A percentile compares a stretch with the other conserved stretches of the same genome.
Conservation (phyloP, 2,888 invertebrate species). For the Thera obeliscata region DNA sequence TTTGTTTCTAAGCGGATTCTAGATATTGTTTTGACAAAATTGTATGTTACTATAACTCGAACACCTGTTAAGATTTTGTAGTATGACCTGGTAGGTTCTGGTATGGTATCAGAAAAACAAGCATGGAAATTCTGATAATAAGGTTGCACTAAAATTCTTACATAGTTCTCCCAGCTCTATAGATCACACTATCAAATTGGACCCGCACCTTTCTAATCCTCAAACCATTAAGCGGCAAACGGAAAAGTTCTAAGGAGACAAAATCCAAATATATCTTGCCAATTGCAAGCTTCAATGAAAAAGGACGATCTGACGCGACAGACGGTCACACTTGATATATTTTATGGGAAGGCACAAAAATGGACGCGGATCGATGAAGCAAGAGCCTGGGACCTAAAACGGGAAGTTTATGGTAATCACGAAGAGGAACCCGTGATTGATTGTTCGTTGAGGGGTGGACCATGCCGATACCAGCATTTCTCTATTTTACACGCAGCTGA, state of each 20-base stretch:
- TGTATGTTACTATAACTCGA: neutral
- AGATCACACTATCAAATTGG: slow-evolving; percentile 8
- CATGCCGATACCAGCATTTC: slow-evolving; percentile 38
- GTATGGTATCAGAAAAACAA: no score
- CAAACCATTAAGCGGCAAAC: slow-evolving; percentile 42
- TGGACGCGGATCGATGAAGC: slow-evolving; percentile 77
- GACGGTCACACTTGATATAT: slow-evolving; percentile 63
- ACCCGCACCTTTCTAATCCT: slow-evolving; percentile 24
- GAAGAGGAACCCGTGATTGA: slow-evolving; percentile 77
- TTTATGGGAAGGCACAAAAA: slow-evolving; percentile 68
- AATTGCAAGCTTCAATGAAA: slow-evolving; percentile 78
- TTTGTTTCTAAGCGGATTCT: slow-evolving; percentile 30
- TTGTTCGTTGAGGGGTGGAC: slow-evolving; percentile 66
- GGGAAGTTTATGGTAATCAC: slow-evolving; percentile 84
- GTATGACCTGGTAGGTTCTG: neutral
- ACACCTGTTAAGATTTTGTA: neutral
- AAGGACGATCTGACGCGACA: slow-evolving; percentile 59
- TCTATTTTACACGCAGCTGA: slow-evolving; percentile 12
- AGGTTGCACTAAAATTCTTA: slow-evolving; percentile 13
- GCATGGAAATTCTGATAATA: no score
- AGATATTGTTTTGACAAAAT: slow-evolving; percentile 12
- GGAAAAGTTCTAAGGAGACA: slow-evolving; percentile 55
- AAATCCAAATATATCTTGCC: slow-evolving; percentile 71
- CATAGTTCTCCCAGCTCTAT: slow-evolving; percentile 11
- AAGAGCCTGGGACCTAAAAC: slow-evolving; percentile 76